Base-by-base conservation (phyloP, 1,140 invertebrate genomes). In the Temnothorax longispinosus region DNA sequence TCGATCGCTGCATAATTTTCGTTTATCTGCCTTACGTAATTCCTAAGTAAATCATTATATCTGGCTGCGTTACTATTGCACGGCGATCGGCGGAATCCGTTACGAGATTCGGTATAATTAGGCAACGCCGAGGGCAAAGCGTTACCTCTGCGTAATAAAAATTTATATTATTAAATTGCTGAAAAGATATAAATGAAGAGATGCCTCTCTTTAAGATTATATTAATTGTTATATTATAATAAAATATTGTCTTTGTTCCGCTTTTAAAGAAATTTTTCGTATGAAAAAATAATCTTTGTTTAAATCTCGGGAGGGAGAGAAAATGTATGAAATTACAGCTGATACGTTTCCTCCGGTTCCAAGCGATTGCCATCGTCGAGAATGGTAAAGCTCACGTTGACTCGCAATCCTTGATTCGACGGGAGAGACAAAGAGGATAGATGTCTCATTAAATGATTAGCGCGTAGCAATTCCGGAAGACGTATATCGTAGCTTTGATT, bases 361-460 rank as follows among this genome's bases (percentile, higher is more conserved):
- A 58, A 18, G 13, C 44, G 32, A 35, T 44, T 60, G 21, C 10
- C 21, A 32, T 86, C 65, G 0, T 89, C 71, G 27, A 81, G 15
- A 38, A 89, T n/a, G 7, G 82, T 87, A 21, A 89, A 86, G 62
- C 69, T 89, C 13, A 89, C 54, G 69, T 87, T 85, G 15, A 89
- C 27, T 35, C 62, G 74, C 7, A 77, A 15, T 44, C 72, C 77
- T 18, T 88, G 69, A 11, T 86, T 82, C 7, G 13, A 75, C 10
- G 69, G 41, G 3, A 38, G 35, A 11, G 62, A 38, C 41, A 54
- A n/a, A 21, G 44, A 52, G 13, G 60, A 80, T 44, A 80, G 10
- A 6, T 76, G 58, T 72, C 80, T 58, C 38, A 62, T 89, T 54
- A 75, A 86, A 10, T 32, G 58, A 41, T 75, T 72, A 27, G 78